Conservation (phyloP, 2,113 vertebrate genomes). For the Solea senegalensis region DNA sequence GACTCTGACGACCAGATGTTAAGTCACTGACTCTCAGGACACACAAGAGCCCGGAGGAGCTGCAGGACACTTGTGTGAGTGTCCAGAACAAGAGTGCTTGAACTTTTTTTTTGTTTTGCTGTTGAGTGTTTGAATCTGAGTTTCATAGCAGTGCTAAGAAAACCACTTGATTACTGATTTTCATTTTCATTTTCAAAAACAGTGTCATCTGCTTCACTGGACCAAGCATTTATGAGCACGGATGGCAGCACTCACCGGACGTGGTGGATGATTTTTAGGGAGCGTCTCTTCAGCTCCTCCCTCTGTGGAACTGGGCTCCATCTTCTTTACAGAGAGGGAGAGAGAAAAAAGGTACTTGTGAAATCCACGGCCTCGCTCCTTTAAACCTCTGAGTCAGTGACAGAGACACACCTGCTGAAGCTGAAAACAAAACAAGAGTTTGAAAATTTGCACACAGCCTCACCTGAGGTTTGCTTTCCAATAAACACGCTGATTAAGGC, state of each 20-base stretch:
- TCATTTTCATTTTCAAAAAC: too few species aligned
- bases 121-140: constrained; percentile 7
- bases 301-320: constrained; percentile 79
- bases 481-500: constrained; percentile 46
- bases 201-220: not conserved
- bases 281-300: constrained; percentile 71
- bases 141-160: not conserved
- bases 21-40: constrained; percentile 69
- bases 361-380: constrained; percentile 51
- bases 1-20: constrained; percentile 79
- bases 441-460: not conserved
- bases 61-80: constrained; percentile 40
- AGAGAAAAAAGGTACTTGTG: constrained; percentile 66
- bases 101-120: constrained; percentile 18
- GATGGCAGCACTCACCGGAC: constrained; percentile 79
- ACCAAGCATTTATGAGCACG: not conserved
- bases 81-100: constrained; percentile 21
- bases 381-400: not conserved
- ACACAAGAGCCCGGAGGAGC: constrained; percentile 60
- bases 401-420: too few species aligned
- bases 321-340: constrained; percentile 73
- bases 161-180: not conserved
- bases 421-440: too few species aligned
- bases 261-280: constrained; percentile 55
- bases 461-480: constrained; percentile 71